Percentiles rank a stretch among this genome's conserved stretches.
phyloP scores from a whole-genome alignment of 2,888 invertebrate genomes.

The Melitaea athalia region DNA sequence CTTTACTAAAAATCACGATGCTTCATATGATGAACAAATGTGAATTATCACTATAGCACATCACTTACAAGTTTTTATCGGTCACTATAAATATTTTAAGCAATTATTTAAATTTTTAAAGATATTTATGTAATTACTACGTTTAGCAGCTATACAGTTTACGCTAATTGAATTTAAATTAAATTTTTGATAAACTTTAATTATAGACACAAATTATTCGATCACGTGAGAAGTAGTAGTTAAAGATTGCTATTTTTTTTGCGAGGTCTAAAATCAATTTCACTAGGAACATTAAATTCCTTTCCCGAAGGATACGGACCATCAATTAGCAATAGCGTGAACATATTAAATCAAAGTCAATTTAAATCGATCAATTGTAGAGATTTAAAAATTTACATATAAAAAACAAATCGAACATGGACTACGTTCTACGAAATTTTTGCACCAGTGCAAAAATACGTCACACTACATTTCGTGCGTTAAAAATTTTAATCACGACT shows the following conservation, averaged over 20 bases:
- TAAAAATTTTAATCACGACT: conserved; percentile 73
- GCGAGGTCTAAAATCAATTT: conserved; percentile 43
- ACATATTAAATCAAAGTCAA: conserved; percentile 55
- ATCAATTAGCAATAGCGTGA: conserved; percentile 60
- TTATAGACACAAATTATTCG: conserved; percentile 31
- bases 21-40: conserved; percentile 50
- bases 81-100: conserved; percentile 20
- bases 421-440: conserved; percentile 55
- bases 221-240: conserved; percentile 40
- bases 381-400: conserved; percentile 55
- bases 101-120: conserved; percentile 19
- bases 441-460: conserved; percentile 71
- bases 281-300: conserved; percentile 42
- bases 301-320: conserved; percentile 46
- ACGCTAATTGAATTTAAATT: conserved; percentile 28
- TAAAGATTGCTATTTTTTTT: conserved; percentile 36
- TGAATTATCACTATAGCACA: conserved; percentile 24
- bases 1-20: conserved; percentile 6
- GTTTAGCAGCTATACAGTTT: conserved; percentile 31
- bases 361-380: conserved; percentile 44
- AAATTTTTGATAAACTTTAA: conserved; percentile 27
- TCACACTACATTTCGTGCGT: conserved; percentile 66
- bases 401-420: conserved; percentile 51
- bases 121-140: conserved; percentile 32
- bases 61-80: conserved; percentile 8